A percentile compares a stretch with the other conserved stretches of the same genome.
Evolutionary conservation across 2,888 invertebrate genomes (phyloP).

Genomic region (Apodemia hepburni): DNA sequence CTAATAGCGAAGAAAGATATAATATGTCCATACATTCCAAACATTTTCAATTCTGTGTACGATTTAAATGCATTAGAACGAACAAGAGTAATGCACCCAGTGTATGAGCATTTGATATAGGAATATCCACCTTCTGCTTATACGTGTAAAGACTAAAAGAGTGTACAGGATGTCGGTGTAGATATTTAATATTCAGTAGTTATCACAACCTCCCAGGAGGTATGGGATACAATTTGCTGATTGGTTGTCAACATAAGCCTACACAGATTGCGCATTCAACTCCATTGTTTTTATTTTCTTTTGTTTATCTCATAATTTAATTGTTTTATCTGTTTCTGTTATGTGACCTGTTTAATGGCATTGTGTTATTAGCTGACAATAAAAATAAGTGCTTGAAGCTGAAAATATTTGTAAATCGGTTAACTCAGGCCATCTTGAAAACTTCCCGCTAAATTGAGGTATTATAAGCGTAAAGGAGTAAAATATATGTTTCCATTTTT

Average conservation of each 20-base stretch:
- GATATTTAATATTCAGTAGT: constrained; percentile 14
- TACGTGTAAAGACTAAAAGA: not conserved
- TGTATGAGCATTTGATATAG: not conserved
- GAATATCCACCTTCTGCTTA: not conserved
- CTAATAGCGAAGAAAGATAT: too few species aligned
- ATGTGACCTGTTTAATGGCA: not conserved
- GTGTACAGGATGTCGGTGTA: not conserved
- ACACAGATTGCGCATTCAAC: constrained; percentile 14
- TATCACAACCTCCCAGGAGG: constrained; percentile 14
- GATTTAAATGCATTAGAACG: constrained; percentile 29
- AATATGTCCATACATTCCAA: not conserved
- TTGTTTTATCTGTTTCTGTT: not conserved
- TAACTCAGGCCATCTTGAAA: too few species aligned
- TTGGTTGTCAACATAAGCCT: constrained; percentile 18
- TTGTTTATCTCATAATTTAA: not conserved
- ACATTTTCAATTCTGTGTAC: constrained; percentile 9
- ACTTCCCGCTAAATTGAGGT: too few species aligned
- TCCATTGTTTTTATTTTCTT: constrained; percentile 3
- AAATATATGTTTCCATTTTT: too few species aligned
- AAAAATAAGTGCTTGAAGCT: too few species aligned
- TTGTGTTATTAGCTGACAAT: too few species aligned
- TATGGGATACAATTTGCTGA: constrained; percentile 5
- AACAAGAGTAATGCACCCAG: constrained; percentile 27
- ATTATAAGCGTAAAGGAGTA: too few species aligned
- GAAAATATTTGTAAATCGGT: too few species aligned